Evolutionary conservation across 2,888 invertebrate species (phyloP), one percentile per base, ranked within the genome.

Genomic region (Drosophila flavopinicola): DNA sequence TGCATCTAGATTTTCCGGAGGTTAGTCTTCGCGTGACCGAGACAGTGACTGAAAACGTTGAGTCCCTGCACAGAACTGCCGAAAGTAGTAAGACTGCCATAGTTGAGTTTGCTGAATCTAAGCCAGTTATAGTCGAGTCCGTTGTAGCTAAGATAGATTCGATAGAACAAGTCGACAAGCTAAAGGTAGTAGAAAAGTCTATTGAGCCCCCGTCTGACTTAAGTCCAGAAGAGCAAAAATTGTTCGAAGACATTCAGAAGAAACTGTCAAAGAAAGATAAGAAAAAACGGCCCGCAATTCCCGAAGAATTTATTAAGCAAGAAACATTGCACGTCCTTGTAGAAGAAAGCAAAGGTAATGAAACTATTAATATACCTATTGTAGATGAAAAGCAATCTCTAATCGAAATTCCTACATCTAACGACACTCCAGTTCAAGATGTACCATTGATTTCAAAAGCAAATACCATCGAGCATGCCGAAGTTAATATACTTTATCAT

Each of bases 1-100:
- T 94, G 91, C 92, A 94, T 92, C 92, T 94, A 92, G 91, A 94
- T 92, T 92, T 91, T 68, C 91, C 91, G 11, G 85, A 89, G 74
- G 88, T 90, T 59, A 89, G 89, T 61, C 82, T 91, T 64, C 84
- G 87, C 61, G 88, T 91, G 30, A 88, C 87, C 10, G 87, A 90
- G 67, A 90, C 88, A 30, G 78, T 90, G 49, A 88, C 89, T 13
- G 86, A 90, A 77, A 88, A 86, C 48, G 39, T 83, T 39, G 83
- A 89, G 29, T 75, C 79, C 49, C 57, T 71, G 23, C 66, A 84
- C 23, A 42, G 48, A 61, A 61, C 70, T 29, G 54, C 70, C 33
- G 77, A 88, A 53, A 54, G 71, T 13, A 67, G 32, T 39, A 52
- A 69, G 41, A 64, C 49, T 33, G 56, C 60, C 32, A 39, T 58